phyloP scores from a whole-genome alignment of 2,888 invertebrate genomes.

The Cenopis cana region DNA sequence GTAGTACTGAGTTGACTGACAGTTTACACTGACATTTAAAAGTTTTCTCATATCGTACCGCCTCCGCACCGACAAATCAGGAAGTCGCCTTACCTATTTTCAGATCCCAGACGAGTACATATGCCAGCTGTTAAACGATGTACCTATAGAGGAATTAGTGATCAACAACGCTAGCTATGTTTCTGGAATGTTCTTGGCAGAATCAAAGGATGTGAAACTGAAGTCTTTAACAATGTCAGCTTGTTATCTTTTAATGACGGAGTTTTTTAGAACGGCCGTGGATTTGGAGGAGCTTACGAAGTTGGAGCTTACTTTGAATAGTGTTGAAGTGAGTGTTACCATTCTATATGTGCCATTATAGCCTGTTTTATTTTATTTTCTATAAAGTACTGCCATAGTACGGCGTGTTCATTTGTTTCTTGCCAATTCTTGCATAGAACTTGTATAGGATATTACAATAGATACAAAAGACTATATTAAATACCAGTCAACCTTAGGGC shows the following conservation, averaged over 20 bases:
- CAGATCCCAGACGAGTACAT: constrained; percentile 23
- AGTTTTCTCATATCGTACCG: no score
- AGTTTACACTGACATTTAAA: no score
- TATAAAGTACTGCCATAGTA: no score
- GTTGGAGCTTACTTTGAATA: constrained; percentile 18
- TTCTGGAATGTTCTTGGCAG: constrained; percentile 21
- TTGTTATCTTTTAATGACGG: constrained; percentile 18
- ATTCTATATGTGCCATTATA: no score
- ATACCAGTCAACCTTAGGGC: no score
- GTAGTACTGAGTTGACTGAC: no score
- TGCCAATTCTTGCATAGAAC: no score
- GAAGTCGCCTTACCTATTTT: not conserved
- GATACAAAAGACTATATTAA: no score
- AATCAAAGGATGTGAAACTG: not conserved
- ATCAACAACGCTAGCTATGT: constrained; percentile 19
- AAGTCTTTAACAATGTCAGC: not conserved
- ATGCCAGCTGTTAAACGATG: not conserved
- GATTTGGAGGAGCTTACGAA: constrained; percentile 5
- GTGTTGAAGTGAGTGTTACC: not conserved
- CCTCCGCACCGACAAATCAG: no score
- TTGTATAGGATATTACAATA: no score
- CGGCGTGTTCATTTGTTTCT: no score
- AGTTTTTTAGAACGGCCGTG: constrained; percentile 6
- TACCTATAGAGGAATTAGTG: constrained; percentile 9
- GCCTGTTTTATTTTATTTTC: no score